Evolutionary conservation across 1,140 invertebrate species (phyloP).

Genomic region (Scaptomyza pallida): DNA sequence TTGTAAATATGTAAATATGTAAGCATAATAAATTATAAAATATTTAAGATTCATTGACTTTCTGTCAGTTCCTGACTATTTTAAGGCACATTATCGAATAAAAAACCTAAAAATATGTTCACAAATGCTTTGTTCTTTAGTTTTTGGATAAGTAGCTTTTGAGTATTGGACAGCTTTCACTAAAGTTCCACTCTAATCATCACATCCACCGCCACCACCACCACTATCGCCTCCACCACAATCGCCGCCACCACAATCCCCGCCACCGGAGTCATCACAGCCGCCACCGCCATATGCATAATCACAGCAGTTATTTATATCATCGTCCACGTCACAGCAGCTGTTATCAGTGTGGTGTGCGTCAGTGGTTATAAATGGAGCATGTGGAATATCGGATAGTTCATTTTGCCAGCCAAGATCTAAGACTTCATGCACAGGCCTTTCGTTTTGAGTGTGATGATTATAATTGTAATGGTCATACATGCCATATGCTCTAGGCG

Average conservation of each 20-base stretch:
- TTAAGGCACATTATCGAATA: background rate
- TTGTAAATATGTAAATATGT: too few species aligned
- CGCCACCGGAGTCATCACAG: background rate
- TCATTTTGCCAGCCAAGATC: background rate
- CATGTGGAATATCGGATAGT: too few species aligned
- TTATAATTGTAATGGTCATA: too few species aligned
- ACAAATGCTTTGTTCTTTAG: too few species aligned
- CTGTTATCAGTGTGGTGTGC: background rate
- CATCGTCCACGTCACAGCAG: too few species aligned
- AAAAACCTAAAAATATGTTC: background rate
- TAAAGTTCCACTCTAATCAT: conserved; percentile 17
- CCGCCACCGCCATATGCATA: background rate
- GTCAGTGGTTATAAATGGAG: background rate
- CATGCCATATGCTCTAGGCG: too few species aligned
- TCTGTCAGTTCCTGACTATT: background rate
- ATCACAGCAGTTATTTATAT: too few species aligned
- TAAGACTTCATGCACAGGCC: too few species aligned
- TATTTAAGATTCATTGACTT: too few species aligned
- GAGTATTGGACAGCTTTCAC: background rate
- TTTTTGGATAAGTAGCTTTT: background rate
- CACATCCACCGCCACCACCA: too few species aligned
- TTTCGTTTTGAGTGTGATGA: too few species aligned
- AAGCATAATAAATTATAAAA: too few species aligned
- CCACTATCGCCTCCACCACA: background rate
- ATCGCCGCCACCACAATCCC: background rate